phyloP scores from a whole-genome alignment of 2,113 vertebrate species.

The Coptodon bakossiorum region DNA sequence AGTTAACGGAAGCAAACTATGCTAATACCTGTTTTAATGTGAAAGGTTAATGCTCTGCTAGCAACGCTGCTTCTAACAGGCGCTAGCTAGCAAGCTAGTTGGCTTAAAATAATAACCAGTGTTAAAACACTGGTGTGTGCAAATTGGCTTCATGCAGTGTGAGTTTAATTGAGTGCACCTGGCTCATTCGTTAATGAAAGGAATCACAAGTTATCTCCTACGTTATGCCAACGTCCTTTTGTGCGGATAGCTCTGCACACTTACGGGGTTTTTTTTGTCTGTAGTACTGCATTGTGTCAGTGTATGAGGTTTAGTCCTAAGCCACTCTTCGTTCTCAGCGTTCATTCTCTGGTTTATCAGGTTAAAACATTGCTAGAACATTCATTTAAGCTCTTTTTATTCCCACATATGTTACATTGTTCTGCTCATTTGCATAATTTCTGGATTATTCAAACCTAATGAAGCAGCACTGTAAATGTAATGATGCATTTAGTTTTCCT shows the following conservation, averaged over 20 bases:
- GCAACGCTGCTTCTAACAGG: background rate
- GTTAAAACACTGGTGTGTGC: background rate
- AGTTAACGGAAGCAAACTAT: background rate
- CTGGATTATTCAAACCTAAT: background rate
- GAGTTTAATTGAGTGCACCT: background rate
- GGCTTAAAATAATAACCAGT: background rate
- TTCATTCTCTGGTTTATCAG: background rate
- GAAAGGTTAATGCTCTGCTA: background rate
- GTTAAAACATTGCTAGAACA: background rate
- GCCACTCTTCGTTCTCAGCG: constrained; percentile 17
- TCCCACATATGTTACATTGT: background rate
- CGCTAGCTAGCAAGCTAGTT: background rate
- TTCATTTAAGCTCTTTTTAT: background rate
- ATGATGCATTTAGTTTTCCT: constrained; percentile 32
- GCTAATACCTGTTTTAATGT: background rate
- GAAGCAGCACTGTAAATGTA: constrained; percentile 27
- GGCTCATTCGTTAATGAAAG: background rate
- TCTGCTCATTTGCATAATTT: background rate
- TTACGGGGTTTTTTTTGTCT: accelerated
- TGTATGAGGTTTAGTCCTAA: background rate
- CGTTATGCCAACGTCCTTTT: background rate
- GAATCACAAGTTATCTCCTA: background rate
- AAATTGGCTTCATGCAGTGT: background rate
- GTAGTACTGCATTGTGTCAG: background rate
- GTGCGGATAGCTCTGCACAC: background rate